Evolutionary conservation across 2,888 invertebrate species (phyloP).

Genomic region (Pinctada fucata): DNA sequence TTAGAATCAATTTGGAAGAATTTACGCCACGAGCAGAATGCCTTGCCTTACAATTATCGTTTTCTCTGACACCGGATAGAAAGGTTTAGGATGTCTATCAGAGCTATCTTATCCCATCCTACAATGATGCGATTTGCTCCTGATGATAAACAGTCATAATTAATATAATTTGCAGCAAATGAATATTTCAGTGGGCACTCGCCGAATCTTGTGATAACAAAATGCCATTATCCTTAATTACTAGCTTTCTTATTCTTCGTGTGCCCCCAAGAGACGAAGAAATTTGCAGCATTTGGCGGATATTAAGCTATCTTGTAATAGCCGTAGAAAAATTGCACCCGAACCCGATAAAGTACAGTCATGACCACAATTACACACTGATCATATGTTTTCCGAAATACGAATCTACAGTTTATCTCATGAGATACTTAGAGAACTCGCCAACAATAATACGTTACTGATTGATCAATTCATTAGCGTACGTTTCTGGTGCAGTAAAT

Average conservation of each 20-base stretch:
- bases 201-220: conserved; percentile 20
- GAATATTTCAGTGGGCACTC: conserved; percentile 15
- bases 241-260: conserved; percentile 7
- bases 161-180: conserved; percentile 16
- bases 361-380: conserved; percentile 15
- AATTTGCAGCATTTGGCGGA: conserved; percentile 16
- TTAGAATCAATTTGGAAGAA: too few species aligned
- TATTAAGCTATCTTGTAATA: conserved; percentile 33
- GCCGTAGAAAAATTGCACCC: conserved; percentile 2
- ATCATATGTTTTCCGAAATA: conserved; percentile 22
- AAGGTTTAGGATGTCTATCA: too few species aligned
- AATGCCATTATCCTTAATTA: conserved; percentile 13
- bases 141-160: conserved; percentile 5
- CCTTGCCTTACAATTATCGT: too few species aligned
- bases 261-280: neutral
- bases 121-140: neutral
- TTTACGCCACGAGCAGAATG: too few species aligned
- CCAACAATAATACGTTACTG: conserved; percentile 15
- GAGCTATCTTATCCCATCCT: neutral
- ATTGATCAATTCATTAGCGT: conserved; percentile 16
- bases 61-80: too few species aligned
- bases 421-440: conserved; percentile 1
- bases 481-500: conserved; percentile 16
- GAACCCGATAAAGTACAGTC: too few species aligned
- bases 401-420: conserved; percentile 14